Evolutionary conservation across 2,113 vertebrate species (phyloP), one percentile per base, ranked within the genome.

Genomic region (Heterotis niloticus): DNA sequence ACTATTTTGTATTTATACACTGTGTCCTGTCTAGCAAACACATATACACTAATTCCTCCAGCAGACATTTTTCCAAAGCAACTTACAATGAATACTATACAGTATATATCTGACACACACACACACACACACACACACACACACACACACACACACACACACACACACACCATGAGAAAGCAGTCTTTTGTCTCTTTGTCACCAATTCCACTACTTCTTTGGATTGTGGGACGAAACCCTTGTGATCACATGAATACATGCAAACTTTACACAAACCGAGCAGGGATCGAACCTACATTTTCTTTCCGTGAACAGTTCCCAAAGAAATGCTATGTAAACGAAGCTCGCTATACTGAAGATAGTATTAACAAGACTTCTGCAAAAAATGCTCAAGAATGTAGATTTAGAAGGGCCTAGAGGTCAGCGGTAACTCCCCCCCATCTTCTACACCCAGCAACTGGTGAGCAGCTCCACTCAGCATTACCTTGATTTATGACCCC

Each of bases 401-500:
- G 9, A 66, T 10, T 24, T 66, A 13, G 9, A 2, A 20, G 26
- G 13, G 60, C 62, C 17, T 20, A 10, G 13, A 64, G 75, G 75
- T 76, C 75, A 76, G 54, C n/a, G 51, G 71, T 74, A 5, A 74
- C 20, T 44, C 16, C 10, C 71, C 71, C 5, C 34, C 34, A 54
- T 51, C 69, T n/a, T 29, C 69, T 20, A 16, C 18, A 10, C 51
- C 71, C 71, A 10, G 18, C 24, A 28, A 7, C 3, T 23, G 71
- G 71, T 54, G 14, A 16, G 10, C n/a, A 28, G 13, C 64, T 65
- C 16, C 18, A 23, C 64, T 65, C 64, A 65, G 16, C 64, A 65
- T 12, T 56, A 73, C 71, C 54, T 3, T 74, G 71, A 74, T 74
- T 74, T 57, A 74, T 57, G 54, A 18, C 24, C 71, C 24, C 5